These are phyloP conservation scores for Mellilla xanthometata DNA, from an alignment of 2,888 invertebrate genomes.

Conservation along the genomic window DNA sequence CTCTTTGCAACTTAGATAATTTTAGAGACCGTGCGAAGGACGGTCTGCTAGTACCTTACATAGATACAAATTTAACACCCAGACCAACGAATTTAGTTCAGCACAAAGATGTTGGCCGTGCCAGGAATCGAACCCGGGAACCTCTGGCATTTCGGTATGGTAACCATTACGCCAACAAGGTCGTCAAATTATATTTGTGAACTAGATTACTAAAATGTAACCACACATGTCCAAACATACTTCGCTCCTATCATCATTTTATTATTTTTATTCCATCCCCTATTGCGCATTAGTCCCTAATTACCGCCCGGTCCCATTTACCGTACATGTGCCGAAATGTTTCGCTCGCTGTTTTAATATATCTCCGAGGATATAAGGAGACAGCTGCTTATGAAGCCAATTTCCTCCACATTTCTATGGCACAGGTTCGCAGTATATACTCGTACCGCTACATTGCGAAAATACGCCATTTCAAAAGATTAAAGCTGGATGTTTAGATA, in stretches of 20 bases:
- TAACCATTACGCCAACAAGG: conserved; percentile 44
- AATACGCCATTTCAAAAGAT: conserved; percentile 52
- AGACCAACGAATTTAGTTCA: no score
- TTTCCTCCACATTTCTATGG: conserved; percentile 44
- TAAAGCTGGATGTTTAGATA: conserved; percentile 52
- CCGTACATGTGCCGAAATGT: conserved; percentile 11
- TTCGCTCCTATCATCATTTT: conserved; percentile 39
- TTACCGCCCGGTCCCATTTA: conserved; percentile 13
- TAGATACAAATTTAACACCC: no score
- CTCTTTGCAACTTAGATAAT: no score
- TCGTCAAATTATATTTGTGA: conserved; percentile 46
- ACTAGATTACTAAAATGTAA: conserved; percentile 44
- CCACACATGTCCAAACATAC: conserved; percentile 57
- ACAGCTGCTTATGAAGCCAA: conserved; percentile 51
- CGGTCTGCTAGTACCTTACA: no score
- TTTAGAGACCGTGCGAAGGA: no score
- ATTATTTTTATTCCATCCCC: conserved; percentile 14
- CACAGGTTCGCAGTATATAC: conserved; percentile 19
- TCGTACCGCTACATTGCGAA: conserved; percentile 37
- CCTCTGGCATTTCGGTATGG: no score
- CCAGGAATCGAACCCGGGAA: no score
- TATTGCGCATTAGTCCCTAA: conserved; percentile 9
- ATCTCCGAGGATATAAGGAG: conserved; percentile 28
- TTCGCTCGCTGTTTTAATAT: conserved; percentile 17
- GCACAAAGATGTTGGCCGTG: no score